Evolutionary conservation across 2,113 vertebrate species (phyloP).

Genomic region (Hippoglossus stenolepis): DNA sequence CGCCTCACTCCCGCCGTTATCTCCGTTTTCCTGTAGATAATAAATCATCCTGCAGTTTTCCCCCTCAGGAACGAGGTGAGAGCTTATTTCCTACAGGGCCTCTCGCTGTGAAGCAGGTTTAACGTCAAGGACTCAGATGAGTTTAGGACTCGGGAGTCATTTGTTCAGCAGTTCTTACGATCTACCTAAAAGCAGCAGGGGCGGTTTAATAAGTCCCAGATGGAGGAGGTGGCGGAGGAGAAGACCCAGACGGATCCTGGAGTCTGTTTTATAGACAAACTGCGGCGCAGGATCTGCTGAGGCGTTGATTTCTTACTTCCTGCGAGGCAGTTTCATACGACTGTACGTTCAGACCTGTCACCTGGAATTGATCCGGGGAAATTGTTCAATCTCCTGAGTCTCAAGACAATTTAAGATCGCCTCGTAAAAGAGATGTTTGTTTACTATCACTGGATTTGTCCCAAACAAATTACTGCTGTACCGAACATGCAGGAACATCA

Average conservation of each 20-base stretch:
- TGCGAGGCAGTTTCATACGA: no score
- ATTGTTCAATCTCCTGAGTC: background rate
- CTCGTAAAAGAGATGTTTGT: background rate
- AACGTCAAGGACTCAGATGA: background rate
- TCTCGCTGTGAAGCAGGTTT: background rate
- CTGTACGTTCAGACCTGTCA: background rate
- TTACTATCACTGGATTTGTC: background rate
- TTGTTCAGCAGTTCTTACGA: background rate
- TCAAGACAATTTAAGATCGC: no score
- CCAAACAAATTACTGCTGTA: background rate
- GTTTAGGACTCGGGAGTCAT: background rate
- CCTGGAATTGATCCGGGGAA: background rate
- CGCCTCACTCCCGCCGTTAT: background rate
- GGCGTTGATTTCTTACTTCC: background rate
- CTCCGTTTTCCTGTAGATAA: background rate
- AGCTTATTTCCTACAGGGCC: conserved; percentile 21
- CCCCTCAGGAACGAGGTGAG: background rate
- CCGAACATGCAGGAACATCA: no score
- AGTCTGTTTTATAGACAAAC: background rate
- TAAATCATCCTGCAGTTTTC: conserved; percentile 3
- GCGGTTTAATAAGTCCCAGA: background rate
- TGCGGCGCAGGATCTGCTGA: background rate
- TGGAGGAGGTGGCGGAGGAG: background rate
- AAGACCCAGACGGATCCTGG: background rate
- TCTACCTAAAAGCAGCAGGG: conserved; percentile 9